Conservation (phyloP, 2,888 invertebrate genomes). For the Eulithis testata region DNA sequence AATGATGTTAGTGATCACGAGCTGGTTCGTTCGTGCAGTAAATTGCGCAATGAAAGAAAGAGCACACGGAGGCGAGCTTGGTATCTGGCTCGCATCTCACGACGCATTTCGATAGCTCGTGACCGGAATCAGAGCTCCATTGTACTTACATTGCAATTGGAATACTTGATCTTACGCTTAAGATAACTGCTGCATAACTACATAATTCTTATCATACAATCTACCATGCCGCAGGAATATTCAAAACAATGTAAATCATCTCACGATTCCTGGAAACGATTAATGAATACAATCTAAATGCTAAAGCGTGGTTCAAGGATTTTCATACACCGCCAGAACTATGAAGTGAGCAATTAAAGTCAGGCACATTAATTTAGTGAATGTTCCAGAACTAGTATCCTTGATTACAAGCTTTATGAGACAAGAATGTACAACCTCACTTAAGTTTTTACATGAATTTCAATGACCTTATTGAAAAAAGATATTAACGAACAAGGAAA, state of each 20-base stretch:
- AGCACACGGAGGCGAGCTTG: constrained; percentile 58
- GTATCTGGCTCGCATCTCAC: constrained; percentile 71
- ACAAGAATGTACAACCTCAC: constrained; percentile 36
- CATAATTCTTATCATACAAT: constrained; percentile 24
- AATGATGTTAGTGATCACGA: constrained; percentile 69
- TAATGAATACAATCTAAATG: not conserved
- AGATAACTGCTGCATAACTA: constrained; percentile 29
- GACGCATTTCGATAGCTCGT: constrained; percentile 65
- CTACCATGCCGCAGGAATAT: constrained; percentile 17
- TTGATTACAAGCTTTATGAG: constrained; percentile 24
- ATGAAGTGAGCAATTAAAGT: constrained; percentile 13
- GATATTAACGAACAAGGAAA: constrained; percentile 37
- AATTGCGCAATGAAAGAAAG: constrained; percentile 79
- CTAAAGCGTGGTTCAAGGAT: not conserved
- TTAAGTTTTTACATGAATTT: constrained; percentile 34
- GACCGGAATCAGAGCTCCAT: constrained; percentile 55
- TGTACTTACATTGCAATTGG: constrained; percentile 17
- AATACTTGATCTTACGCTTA: constrained; percentile 33
- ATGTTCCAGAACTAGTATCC: constrained; percentile 25
- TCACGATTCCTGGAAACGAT: constrained; percentile 1
- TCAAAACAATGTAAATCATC: constrained; percentile 14
- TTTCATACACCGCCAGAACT: not conserved
- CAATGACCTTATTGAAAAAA: constrained; percentile 29
- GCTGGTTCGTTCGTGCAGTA: constrained; percentile 64
- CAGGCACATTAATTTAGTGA: constrained; percentile 9